Evolutionary conservation across 23 tunicate genomes (phyloP).

Genomic region (Diplosoma virens): DNA sequence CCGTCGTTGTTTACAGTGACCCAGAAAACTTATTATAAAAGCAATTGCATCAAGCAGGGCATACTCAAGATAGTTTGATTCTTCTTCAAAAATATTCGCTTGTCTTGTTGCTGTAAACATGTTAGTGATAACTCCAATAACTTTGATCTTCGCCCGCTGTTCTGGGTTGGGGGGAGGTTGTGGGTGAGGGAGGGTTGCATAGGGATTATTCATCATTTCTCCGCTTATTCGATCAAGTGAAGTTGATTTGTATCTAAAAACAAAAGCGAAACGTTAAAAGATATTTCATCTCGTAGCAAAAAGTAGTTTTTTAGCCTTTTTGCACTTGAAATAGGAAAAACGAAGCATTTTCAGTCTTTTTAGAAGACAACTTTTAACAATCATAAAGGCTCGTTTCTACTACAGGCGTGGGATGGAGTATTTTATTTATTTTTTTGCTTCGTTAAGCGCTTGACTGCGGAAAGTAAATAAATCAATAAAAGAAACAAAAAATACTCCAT

Average conservation of each 20-base stretch:
- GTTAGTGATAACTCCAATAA: constrained; percentile 41
- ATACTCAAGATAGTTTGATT: constrained; percentile 40
- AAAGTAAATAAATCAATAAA: no score
- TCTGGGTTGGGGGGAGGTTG: constrained; percentile 1
- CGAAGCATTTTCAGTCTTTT: no score
- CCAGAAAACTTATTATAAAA: not conserved
- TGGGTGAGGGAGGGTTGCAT: constrained; percentile 26
- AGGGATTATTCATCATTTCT: constrained; percentile 10
- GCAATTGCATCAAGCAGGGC: not conserved
- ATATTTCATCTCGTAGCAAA: no score
- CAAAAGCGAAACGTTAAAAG: no score
- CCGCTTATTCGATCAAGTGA: constrained; percentile 31
- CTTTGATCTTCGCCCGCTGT: constrained; percentile 19
- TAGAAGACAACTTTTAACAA: no score
- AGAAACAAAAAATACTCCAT: no score
- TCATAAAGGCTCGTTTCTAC: no score
- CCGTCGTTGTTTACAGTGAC: not conserved
- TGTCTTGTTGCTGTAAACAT: constrained; percentile 38
- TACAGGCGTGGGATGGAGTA: no score
- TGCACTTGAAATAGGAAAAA: no score
- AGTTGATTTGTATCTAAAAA: constrained; percentile 8
- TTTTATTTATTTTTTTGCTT: no score
- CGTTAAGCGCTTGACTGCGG: no score
- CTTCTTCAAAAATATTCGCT: constrained; percentile 44
- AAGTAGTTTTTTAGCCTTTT: no score